These are phyloP conservation scores for Polyploca ridens DNA, from an alignment of 2,888 invertebrate species.

Conservation along the genomic window DNA sequence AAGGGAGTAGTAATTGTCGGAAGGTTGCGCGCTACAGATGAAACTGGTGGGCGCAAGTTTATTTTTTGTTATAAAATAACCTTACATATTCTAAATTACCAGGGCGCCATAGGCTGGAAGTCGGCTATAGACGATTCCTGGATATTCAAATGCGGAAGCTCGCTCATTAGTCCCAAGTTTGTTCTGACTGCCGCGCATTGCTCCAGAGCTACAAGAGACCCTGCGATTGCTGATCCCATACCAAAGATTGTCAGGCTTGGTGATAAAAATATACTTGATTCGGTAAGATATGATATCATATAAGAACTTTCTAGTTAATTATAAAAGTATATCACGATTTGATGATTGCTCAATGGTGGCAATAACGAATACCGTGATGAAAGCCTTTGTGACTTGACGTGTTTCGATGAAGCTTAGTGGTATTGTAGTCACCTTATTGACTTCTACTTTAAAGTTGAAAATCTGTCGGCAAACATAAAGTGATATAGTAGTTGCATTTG, in stretches of 20 bases:
- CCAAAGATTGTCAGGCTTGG: constrained; percentile 64
- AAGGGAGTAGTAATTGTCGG: too few species aligned
- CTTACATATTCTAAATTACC: constrained; percentile 19
- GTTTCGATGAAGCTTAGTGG: too few species aligned
- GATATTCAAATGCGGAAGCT: constrained; percentile 85
- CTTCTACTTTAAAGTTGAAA: not conserved
- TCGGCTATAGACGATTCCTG: constrained; percentile 43
- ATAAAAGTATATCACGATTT: too few species aligned
- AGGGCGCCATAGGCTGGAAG: constrained; percentile 69
- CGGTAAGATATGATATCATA: constrained; percentile 25
- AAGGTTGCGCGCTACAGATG: too few species aligned
- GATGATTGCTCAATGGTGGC: too few species aligned
- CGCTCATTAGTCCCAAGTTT: constrained; percentile 86
- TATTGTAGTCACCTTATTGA: not conserved
- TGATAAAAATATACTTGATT: constrained; percentile 51
- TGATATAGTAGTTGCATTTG: too few species aligned
- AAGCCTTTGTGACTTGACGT: too few species aligned
- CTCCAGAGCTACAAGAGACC: constrained; percentile 44
- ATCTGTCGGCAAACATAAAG: too few species aligned
- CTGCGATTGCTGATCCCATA: constrained; percentile 41
- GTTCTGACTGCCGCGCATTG: constrained; percentile 90
- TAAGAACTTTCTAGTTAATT: not conserved
- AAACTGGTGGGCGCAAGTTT: too few species aligned
- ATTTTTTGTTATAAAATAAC: too few species aligned
- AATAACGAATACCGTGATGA: too few species aligned